Conservation (phyloP, 2,797 vertebrate genomes). For the Margarornis squamiger region DNA sequence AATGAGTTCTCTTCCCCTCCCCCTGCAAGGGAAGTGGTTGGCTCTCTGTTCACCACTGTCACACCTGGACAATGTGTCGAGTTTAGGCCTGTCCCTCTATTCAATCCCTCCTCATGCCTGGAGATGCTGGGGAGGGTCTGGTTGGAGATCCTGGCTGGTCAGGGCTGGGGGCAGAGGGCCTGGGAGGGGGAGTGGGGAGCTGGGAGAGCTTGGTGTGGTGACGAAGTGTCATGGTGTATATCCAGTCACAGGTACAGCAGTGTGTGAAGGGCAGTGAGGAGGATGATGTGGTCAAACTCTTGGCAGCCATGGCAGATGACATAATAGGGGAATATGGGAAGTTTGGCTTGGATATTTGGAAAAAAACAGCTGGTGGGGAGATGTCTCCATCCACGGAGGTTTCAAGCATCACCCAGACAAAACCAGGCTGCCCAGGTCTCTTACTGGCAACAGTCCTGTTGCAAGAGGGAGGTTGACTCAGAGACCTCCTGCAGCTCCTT, state of each 20-base stretch:
- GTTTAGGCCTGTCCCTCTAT: not conserved
- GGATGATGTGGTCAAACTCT: not conserved
- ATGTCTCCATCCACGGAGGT: not conserved
- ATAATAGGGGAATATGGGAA: not conserved
- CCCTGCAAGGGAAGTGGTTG: not conserved
- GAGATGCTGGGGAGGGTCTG: not conserved
- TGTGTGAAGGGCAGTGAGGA: not conserved
- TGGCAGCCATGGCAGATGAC: not conserved
- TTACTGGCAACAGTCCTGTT: not conserved
- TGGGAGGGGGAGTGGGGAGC: not conserved
- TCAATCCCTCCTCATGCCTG: not conserved
- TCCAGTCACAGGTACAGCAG: fast-evolving
- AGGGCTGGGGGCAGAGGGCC: not conserved
- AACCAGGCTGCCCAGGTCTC: not conserved
- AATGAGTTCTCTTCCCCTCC: not conserved
- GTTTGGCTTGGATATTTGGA: not conserved
- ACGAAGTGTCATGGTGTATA: not conserved
- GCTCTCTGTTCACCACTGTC: not conserved
- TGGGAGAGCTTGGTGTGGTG: not conserved
- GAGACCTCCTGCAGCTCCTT: not conserved
- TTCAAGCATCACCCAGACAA: not conserved
- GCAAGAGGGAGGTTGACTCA: not conserved
- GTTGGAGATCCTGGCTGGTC: not conserved
- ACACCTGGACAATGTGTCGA: not conserved
- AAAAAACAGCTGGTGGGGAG: not conserved